Conservation (phyloP, 2,888 invertebrate genomes). For the Ichneumoninae sp. region DNA sequence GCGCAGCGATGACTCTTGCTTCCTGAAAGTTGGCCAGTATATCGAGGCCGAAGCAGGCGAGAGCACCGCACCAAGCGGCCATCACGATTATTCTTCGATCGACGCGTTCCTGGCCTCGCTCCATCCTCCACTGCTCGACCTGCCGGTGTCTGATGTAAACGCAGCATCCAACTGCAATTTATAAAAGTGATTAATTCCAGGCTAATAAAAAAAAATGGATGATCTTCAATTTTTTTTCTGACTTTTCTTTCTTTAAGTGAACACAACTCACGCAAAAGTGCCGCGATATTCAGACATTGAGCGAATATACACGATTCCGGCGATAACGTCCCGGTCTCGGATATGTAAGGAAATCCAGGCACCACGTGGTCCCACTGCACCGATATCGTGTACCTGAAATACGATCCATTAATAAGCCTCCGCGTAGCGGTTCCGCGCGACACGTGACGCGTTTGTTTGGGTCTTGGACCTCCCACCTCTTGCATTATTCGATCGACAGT, state of each 20-base stretch:
- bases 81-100: slow-evolving; percentile 68
- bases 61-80: slow-evolving; percentile 85
- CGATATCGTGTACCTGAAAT: slow-evolving; percentile 85
- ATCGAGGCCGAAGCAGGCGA: slow-evolving; percentile 86
- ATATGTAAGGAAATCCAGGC: slow-evolving; percentile 86
- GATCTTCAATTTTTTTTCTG: background rate
- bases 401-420: slow-evolving; percentile 73
- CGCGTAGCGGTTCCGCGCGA: slow-evolving; percentile 68
- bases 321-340: slow-evolving; percentile 86
- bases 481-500: slow-evolving; percentile 42
- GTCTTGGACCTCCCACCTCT: background rate
- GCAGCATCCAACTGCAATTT: slow-evolving; percentile 84
- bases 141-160: slow-evolving; percentile 87
- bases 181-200: background rate
- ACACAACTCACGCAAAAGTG: slow-evolving; percentile 84
- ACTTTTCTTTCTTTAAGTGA: background rate
- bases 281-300: slow-evolving; percentile 86
- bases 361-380: slow-evolving; percentile 85
- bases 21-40: slow-evolving; percentile 88
- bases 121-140: slow-evolving; percentile 82
- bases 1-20: slow-evolving; percentile 85
- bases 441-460: slow-evolving; percentile 20
- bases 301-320: slow-evolving; percentile 89
- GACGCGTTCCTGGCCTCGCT: slow-evolving; percentile 73
- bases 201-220: background rate